Conservation (phyloP, 2,113 vertebrate species). For the Abramis brama region DNA sequence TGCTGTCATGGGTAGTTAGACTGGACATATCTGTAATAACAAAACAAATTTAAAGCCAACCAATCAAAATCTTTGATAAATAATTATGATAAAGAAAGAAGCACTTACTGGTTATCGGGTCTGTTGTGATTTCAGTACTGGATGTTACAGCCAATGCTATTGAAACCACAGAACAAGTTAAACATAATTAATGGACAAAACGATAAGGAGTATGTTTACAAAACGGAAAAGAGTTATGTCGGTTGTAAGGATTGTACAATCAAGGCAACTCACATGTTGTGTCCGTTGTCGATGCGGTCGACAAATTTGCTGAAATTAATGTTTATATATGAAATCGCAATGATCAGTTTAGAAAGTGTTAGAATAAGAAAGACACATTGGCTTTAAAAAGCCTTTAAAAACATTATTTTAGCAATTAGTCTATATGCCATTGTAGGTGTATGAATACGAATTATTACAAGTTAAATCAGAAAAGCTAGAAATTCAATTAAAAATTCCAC, state of each 20-base stretch:
- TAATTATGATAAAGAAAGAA: not conserved
- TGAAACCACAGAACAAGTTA: not conserved
- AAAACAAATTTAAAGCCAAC: slow-evolving; percentile 7
- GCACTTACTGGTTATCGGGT: not conserved
- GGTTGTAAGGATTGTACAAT: not conserved
- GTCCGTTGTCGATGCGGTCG: not conserved
- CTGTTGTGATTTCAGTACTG: slow-evolving; percentile 8
- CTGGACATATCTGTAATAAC: not conserved
- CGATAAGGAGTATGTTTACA: too few relatives aligned
- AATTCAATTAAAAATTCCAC: not conserved
- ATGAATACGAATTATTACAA: not conserved
- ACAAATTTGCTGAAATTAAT: not conserved
- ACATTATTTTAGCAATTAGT: not conserved
- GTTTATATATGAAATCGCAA: not conserved
- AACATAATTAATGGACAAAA: not conserved
- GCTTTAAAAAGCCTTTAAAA: not conserved
- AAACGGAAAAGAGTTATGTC: not conserved
- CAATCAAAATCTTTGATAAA: not conserved
- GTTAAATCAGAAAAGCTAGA: not conserved
- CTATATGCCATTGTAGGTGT: not conserved
- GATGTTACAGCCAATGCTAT: not conserved
- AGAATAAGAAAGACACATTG: not conserved
- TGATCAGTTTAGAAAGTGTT: not conserved
- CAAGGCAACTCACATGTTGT: not conserved
- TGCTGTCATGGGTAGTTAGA: not conserved